Conservation (phyloP, 2,113 vertebrate species). For the Narcine bancroftii region DNA sequence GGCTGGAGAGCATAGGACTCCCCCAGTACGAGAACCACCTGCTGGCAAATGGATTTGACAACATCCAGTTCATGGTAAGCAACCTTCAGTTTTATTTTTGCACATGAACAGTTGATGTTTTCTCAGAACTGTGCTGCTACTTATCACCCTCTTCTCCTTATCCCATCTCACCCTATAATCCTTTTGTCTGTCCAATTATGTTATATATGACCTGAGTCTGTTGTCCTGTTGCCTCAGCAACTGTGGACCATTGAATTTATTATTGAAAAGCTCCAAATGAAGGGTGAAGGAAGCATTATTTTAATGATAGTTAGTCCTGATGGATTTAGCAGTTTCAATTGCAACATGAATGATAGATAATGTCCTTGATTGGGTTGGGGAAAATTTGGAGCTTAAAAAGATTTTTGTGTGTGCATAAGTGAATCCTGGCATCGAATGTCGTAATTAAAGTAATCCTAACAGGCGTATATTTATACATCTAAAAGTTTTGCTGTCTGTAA, state of each 20-base stretch:
- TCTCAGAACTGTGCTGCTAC: conserved; percentile 53
- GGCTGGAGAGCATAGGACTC: conserved; percentile 95
- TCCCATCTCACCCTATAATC: conserved; percentile 40
- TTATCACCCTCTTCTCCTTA: conserved; percentile 46
- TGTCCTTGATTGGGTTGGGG: background rate
- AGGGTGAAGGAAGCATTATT: conserved; percentile 47
- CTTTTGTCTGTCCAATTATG: conserved; percentile 42
- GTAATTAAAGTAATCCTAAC: background rate
- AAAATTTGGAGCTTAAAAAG: background rate
- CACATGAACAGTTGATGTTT: conserved; percentile 51
- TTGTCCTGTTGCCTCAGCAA: conserved; percentile 83
- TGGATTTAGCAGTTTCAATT: conserved; percentile 42
- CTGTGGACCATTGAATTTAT: conserved; percentile 60
- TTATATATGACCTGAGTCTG: conserved; percentile 77
- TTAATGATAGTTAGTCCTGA: conserved; percentile 49
- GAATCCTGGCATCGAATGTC: too few species aligned
- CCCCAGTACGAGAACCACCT: conserved; percentile 99
- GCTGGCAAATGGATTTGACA: conserved; percentile 97
- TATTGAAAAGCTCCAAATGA: conserved; percentile 55
- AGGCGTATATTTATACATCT: background rate
- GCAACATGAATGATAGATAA: conserved; percentile 40
- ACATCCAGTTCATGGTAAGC: conserved; percentile 96
- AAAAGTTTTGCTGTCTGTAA: conserved; percentile 12
- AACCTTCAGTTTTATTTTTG: conserved; percentile 54
- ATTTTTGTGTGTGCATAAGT: background rate